Base-by-base conservation (phyloP, 2,113 vertebrate genomes). In the Ictidomys tridecemlineatus region DNA sequence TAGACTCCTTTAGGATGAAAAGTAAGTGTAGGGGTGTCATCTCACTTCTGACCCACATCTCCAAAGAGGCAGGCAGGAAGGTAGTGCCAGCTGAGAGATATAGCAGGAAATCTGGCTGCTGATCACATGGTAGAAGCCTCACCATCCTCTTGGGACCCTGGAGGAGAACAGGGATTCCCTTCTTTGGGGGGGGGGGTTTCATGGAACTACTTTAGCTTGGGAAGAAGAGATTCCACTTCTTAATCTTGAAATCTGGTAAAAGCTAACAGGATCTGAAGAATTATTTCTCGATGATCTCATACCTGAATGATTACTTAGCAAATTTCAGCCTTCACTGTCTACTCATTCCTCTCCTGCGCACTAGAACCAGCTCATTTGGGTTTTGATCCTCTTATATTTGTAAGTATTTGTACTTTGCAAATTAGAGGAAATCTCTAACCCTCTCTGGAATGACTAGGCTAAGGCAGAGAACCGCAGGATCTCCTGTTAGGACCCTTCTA, bases 381-480 rank as follows among this genome's bases (percentile, higher is more conserved):
- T 26, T 97, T 91, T 42, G 72, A 72, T 73, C 26, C 48, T 87
- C 77, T 76, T 39, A n/a, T 72, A 72, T 67, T 34, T 95, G 51
- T 56, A 91, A 88, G 30, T 74, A 58, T 37, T 90, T 91, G 28
- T 70, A 70, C 34, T 76, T 72, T 63, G 34, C 39, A 91, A 83
- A 78, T 73, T 48, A 88, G 48, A 69, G 26, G 67, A 73, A 90
- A 48, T 78, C 69, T 53, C 48, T 32, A 18, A 0, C 84, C 67
- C 34, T 73, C 8, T 85, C 51, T 79, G 79, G 42, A 83, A 84
- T 88, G 74, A 78, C 42, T 61, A 86, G 79, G n/a, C 78, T 39
- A 76, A 89, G 42, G 53, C 37, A 73, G 48, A 89, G 26, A 45
- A 17, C 53, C 0, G 30, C 16, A n/a, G 58, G 58, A 34, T 22